phyloP scores from a whole-genome alignment of 30 jellyfish, hydroid and myxozoan species.

The Clytia hemisphaerica region DNA sequence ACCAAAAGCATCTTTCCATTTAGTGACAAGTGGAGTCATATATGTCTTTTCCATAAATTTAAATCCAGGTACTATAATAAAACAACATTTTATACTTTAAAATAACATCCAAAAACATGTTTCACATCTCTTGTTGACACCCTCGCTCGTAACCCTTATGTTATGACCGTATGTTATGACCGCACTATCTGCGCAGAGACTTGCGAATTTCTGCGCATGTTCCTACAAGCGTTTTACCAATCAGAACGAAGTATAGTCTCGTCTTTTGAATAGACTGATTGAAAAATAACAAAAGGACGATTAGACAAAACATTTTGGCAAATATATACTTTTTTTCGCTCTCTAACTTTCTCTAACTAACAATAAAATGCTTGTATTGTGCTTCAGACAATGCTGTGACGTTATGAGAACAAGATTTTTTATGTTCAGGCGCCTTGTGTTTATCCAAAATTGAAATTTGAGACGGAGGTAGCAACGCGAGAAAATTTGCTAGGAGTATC shows the following conservation, averaged over 20 bases:
- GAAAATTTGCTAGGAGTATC: too few relatives aligned
- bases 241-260: constrained; percentile 54
- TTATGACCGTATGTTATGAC: constrained; percentile 36
- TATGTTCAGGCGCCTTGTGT: too few relatives aligned
- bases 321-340: too few relatives aligned
- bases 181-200: constrained; percentile 95
- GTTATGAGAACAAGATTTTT: too few relatives aligned
- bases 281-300: constrained; percentile 57
- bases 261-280: constrained; percentile 50
- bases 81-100: background rate
- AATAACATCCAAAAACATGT: background rate
- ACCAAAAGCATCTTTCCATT: constrained; percentile 78
- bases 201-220: constrained; percentile 99
- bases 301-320: constrained; percentile 49
- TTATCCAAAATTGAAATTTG: too few relatives aligned
- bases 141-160: constrained; percentile 63
- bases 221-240: constrained; percentile 65
- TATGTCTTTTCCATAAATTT: constrained; percentile 6
- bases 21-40: constrained; percentile 28
- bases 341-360: too few relatives aligned
- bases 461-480: too few relatives aligned
- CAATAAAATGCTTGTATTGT: too few relatives aligned
- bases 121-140: constrained; percentile 56
- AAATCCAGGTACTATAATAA: background rate
- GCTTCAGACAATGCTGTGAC: too few relatives aligned